Evolutionary conservation across 2,797 vertebrate genomes (phyloP), one percentile per base, ranked within the genome.

Genomic region (Podargus strigoides): DNA sequence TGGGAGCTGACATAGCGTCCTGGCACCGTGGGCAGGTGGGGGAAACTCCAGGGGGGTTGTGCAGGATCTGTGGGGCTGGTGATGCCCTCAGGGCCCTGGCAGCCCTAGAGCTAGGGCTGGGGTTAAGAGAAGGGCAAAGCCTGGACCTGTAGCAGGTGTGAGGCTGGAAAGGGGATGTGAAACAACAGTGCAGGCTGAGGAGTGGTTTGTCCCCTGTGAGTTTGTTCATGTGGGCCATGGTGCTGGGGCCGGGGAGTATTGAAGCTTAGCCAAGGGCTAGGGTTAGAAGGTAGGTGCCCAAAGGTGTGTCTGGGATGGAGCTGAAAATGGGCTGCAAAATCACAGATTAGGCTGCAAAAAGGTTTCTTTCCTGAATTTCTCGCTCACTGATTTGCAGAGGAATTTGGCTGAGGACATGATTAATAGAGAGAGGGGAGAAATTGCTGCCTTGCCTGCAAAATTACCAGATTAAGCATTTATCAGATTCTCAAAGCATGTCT

Each of bases 131-230:
- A 60, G 34, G 55, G 30, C 42, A 58, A 88, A 79, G 14, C 14
- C 44, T 0, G 0, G 24, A 39, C 8, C 74, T 72, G 66, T 14
- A 0, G 1, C 4, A 5, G 3, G 4, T 21, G 7, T 39, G 49
- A 36, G 36, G 37, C 62, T 70, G 41, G 34, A n/a, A 92, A 49
- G 14, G 19, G 32, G 18, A 11, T 68, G 44, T 4, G 3, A 10
- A 78, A n/a, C 62, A 46, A 11, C 34, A 36, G 30, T 4, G 17
- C 17, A n/a, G 37, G 10, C 50, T 47, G 34, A 10, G 27, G 14
- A 75, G 87, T 46, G 17, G 14, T 79, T 75, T 73, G 17, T 67
- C 14, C n/a, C 1, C 0, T 18, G 39, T 36, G 19, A 82, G 37
- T 9, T 75, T 44, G 6, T 42, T 88, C 10, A 0, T 36, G 28